Percentiles rank a stretch among this genome's conserved stretches.
Evolutionary conservation across 2,113 vertebrate species (phyloP).

Genomic region (Odobenus rosmarus): DNA sequence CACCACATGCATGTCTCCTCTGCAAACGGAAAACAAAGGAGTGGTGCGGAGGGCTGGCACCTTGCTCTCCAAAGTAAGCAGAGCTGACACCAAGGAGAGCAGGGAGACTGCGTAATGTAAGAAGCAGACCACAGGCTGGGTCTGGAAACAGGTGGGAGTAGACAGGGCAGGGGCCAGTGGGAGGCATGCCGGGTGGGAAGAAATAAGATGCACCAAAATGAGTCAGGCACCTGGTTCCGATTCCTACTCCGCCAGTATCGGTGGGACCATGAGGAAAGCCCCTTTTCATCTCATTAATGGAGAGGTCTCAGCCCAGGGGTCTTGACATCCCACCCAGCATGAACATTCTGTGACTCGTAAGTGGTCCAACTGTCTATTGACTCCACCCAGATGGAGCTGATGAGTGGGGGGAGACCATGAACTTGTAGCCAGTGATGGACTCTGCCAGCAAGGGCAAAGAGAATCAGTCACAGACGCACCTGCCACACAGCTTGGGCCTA

Average conservation of each 20-base stretch:
- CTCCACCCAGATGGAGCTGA: not conserved
- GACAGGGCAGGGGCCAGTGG: too few relatives aligned
- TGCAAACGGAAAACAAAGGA: not conserved
- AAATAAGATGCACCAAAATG: accelerated
- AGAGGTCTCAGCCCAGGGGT: not conserved
- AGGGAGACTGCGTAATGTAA: too few relatives aligned
- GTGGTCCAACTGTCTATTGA: not conserved
- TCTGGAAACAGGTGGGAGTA: not conserved
- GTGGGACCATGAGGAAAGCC: not conserved
- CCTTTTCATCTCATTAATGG: not conserved
- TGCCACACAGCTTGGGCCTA: not conserved
- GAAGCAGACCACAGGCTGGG: accelerated
- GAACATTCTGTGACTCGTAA: not conserved
- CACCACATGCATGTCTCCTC: not conserved
- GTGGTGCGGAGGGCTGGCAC: not conserved
- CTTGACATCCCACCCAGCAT: not conserved
- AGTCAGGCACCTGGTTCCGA: accelerated
- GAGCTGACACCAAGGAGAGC: too few relatives aligned
- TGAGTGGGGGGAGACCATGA: accelerated
- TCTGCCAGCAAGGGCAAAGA: not conserved
- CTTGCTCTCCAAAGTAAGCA: not conserved
- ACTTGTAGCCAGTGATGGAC: not conserved
- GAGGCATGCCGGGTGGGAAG: not conserved
- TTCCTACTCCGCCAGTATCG: not conserved
- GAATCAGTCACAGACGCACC: not conserved